A percentile compares a stretch with the other conserved stretches of the same genome.
phyloP scores from a whole-genome alignment of 2,113 vertebrate species.

The Bufo gargarizans region DNA sequence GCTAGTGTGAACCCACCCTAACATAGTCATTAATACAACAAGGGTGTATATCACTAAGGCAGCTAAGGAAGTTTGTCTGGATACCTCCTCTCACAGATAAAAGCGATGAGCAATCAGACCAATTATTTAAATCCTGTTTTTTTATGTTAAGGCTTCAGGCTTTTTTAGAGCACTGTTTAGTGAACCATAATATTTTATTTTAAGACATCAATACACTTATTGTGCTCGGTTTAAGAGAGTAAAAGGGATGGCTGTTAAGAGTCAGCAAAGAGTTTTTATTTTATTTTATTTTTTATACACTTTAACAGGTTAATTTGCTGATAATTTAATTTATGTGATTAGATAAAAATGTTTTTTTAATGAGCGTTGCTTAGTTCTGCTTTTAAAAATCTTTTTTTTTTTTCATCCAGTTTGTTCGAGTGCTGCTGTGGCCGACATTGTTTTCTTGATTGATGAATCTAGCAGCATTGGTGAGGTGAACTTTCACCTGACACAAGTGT shows the following conservation, averaged over 20 bases:
- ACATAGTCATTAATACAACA: too few species aligned
- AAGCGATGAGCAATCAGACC: too few species aligned
- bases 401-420: constrained; percentile 73
- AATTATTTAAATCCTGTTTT: too few species aligned
- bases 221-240: background rate
- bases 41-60: too few species aligned
- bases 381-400: constrained; percentile 36
- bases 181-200: background rate
- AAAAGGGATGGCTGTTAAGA: background rate
- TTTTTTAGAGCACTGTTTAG: too few species aligned
- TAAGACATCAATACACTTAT: too few species aligned
- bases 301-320: background rate
- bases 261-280: background rate
- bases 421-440: constrained; percentile 75
- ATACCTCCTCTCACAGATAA: background rate
- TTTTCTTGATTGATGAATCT: constrained; percentile 83
- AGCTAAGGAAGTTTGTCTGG: too few species aligned
- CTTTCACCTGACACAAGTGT: constrained; percentile 73
- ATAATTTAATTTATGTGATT: background rate
- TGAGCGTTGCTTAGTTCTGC: background rate
- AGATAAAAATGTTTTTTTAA: background rate
- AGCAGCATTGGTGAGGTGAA: constrained; percentile 66
- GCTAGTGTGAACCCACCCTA: too few species aligned
- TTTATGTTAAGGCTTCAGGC: too few species aligned
- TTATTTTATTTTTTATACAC: background rate